Evolutionary conservation across 2,113 vertebrate species (phyloP), one percentile per base, ranked within the genome.

Genomic region (Tyto alba): DNA sequence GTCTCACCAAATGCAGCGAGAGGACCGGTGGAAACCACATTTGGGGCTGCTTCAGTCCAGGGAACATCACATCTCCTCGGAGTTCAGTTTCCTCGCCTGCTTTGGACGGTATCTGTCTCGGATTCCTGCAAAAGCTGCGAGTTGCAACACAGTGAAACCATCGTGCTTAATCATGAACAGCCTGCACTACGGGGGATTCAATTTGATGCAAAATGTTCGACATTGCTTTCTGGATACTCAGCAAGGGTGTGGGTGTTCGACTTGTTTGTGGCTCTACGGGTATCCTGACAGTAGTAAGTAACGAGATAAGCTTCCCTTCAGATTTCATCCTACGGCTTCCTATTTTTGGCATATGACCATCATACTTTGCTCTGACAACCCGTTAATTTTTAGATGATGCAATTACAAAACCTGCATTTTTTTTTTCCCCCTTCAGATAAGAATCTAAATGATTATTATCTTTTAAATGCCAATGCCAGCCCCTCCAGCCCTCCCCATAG

Each of bases 1-100:
- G 0, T 29, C 41, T 67, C 75, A 26, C n/a, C 6, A 1, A 48
- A 13, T 0, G 26, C 69, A 50, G 15, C 0, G 0, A 13, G 16
- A 29, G 36, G 27, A 74, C 5, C 0, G 4, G 14, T 26, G 57
- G 23, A 53, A 86, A 56, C 34, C 64, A 18, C 22, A 0, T n/a
- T 30, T 68, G 71, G 47, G 48, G 66, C 74, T 76, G 90, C 69
- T 15, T 53, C 85, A 43, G 72, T 43, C 64, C 88, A 8, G 17
- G 2, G 60, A 67, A 30, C 34, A 34, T 47, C 52, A 4, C 7
- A 0, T 45, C 52, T 48, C 16, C 53, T 50, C 5, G 40, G 57
- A 30, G 56, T 50, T 68, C 55, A 13, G 55, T 57, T 8, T 66
- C 40, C 57, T 76, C 1, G 0, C 78, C 71, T 4, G 8, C 5